Base-by-base conservation (phyloP, 2,888 invertebrate genomes). In the Trypoxylon attenuatum region DNA sequence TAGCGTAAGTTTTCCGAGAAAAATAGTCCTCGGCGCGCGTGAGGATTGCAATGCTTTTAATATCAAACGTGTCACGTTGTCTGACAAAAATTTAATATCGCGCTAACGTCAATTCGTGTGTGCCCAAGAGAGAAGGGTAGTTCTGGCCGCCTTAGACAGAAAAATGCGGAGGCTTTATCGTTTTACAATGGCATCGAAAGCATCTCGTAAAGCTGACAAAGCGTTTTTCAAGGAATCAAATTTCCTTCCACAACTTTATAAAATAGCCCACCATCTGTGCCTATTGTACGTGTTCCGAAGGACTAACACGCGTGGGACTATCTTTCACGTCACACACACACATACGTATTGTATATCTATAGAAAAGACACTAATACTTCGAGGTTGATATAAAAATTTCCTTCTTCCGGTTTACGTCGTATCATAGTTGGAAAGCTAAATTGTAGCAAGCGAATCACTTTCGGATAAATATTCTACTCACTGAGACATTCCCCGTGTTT, bases 401-500 rank as follows among this genome's bases (percentile, higher is more conserved):
- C 27, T 27, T 27, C 3, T n/a, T n/a, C n/a, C n/a, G n/a, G n/a
- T n/a, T n/a, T n/a, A n/a, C n/a, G n/a, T n/a, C n/a, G n/a, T n/a
- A 27, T 27, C 8, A 1, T 33, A 33, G 13, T 29, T n/a, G 1
- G 1, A 29, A 33, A 33, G 13, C 10, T 2, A 13, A 1, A 33
- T n/a, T 33, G 13, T 1, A 3, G 25, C 5, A 1, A 33, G n/a
- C 19, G 13, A 5, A n/a, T n/a, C 1, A 29, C 19, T n/a, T 45
- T 15, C 21, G 1, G n/a, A 18, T 18, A 43, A 22, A 5, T 5
- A 22, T 54, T 22, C 33, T 67, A 87, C 88, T 87, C 79, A 88
- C 88, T 82, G 71, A 87, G 84, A 65, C 89, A 89, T 65, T 85
- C 85, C 25, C 89, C 89, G 55, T 85, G 84, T 43, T 86, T 85